Evolutionary conservation across 2,113 vertebrate genomes (phyloP), one percentile per base, ranked within the genome.

Genomic region (Hymenochirus boettgeri): DNA sequence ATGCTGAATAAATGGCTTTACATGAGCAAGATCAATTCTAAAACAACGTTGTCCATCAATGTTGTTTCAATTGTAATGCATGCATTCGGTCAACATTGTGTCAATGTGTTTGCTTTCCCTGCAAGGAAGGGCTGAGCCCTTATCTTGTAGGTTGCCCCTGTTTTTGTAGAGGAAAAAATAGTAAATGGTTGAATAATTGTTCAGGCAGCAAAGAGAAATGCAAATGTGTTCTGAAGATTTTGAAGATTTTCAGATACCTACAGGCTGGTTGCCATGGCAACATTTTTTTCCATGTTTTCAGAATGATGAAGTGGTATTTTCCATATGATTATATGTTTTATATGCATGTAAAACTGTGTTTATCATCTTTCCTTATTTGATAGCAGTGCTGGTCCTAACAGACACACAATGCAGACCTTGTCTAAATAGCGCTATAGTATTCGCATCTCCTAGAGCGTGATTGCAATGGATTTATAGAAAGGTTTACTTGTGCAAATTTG

Each of bases 201-300:
- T 55, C 39, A 57, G 54, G 63, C 45, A 58, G 57, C 45, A 57
- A 46, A n/a, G 39, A 35, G 63, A 51, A 58, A 66, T 66, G 54
- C 63, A 66, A 66, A 66, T 66, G 54, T 51, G 46, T 66, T 58
- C 54, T 51, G 54, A 66, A 66, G 58, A 51, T 46, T 66, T 39
- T 42, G 54, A 52, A 65, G 53, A 65, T 65, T 65, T 65, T 57
- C 62, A 65, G 62, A 65, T 57, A 56, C 54, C 57, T 48, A 42
- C 33, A 50, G 45, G 29, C 39, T 26, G 10, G 54, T 66, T 66
- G 46, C 63, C 26, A 66, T 66, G 63, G 39, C 55, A 58, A 66
- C 63, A 56, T 33, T 55, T 46, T 46, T 53, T 64, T 24, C 17
- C 31, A 39, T 59, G 22, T 31, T 15, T 22, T 35, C 22, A 29